Evolutionary conservation across 2,888 invertebrate genomes (phyloP), one percentile per base, ranked within the genome.

Genomic region (Scaptomyza tumidula): DNA sequence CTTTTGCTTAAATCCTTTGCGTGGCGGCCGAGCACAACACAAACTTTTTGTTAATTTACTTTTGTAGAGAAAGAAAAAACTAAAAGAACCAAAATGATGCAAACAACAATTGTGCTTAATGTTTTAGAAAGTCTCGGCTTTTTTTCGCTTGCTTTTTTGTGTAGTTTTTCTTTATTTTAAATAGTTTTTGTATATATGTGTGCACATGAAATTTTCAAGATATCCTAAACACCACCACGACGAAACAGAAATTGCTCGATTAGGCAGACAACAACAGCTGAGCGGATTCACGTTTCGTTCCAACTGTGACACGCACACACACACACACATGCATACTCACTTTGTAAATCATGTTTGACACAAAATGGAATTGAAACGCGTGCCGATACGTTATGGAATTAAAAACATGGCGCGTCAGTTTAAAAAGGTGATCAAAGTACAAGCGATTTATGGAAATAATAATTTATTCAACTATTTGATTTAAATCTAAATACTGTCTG

Each of bases 21-120:
- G n/a, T 7, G 19, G 46, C n/a, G 19, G 46, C 10, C 29, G 29
- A 33, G 44, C 53, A 24, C 24, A 24, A 54, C 33, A 64, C 50
- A 37, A 50, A 60, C 43, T 35, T 50, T 50, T 48, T 60, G 37
- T 56, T 53, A 80, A 58, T 37, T 56, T 53, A 76, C n/a, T 39
- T 41, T 4, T 70, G 45, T 48, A 39, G 67, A 62, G 67, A 77
- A 75, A 64, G 81, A 71, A 76, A 62, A 86, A 86, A 86, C 85
- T 78, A 82, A 82, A 82, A 82, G 81, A 82, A 82, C 81, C 72
- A 86, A 81, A 81, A 81, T 65, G 64, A 70, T 79, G 69, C 80
- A 66, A 80, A 80, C 55, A 55, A 65, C 70, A 67, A 62, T 68
- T 39, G 41, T 45, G 44, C 50, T 61, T 41, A 39, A 56, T 48